Conservation (phyloP, 1,140 invertebrate genomes). For the Heliconius nattereri region DNA sequence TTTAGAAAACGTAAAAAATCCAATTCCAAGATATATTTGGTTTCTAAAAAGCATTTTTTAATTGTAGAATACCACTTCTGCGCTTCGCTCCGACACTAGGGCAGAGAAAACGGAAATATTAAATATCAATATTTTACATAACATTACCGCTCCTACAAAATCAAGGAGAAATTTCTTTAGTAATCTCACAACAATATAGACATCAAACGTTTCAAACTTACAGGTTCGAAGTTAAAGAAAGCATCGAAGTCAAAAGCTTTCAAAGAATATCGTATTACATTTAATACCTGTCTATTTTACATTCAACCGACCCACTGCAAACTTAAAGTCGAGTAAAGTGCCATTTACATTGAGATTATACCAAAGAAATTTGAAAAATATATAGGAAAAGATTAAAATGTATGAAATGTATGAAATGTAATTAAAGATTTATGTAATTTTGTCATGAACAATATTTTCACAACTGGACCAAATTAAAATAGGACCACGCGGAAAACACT, state of each 20-base stretch:
- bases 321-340: neutral
- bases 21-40: too few relatives aligned
- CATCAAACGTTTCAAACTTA: slow-evolving; percentile 5
- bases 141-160: too few relatives aligned
- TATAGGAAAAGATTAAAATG: neutral
- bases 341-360: neutral
- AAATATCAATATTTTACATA: neutral
- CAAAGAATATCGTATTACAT: slow-evolving; percentile 14
- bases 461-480: too few relatives aligned
- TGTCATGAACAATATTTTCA: too few relatives aligned
- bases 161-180: neutral
- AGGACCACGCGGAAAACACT: too few relatives aligned
- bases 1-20: too few relatives aligned
- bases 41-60: too few relatives aligned
- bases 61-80: too few relatives aligned
- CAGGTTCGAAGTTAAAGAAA: neutral
- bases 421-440: too few relatives aligned
- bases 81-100: too few relatives aligned
- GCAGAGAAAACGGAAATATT: too few relatives aligned
- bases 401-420: too few relatives aligned
- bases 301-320: neutral
- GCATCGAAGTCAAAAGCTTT: slow-evolving; percentile 21
- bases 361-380: neutral
- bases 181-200: slow-evolving; percentile 10
- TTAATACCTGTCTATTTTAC: neutral